Conservation (phyloP, 1,140 invertebrate genomes). For the Drosophila sulfurigaster region DNA sequence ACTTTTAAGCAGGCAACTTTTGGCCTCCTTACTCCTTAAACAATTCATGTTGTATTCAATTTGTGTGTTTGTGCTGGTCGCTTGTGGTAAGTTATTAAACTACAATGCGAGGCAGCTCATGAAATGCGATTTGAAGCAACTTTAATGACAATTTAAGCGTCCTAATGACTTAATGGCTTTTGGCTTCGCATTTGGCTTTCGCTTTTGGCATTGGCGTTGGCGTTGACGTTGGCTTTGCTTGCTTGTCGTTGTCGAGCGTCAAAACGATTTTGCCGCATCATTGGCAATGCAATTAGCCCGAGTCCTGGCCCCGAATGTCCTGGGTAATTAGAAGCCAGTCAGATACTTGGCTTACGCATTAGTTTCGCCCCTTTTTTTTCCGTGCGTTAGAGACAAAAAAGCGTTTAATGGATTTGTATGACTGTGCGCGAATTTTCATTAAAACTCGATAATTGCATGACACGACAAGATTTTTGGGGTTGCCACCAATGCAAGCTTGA, state of each 20-base stretch:
- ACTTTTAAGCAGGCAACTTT: constrained; percentile 28
- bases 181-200: constrained; percentile 9
- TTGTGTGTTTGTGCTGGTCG: constrained; percentile 23
- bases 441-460: constrained; percentile 82
- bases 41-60: constrained; percentile 28
- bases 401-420: constrained; percentile 62
- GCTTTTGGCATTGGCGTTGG: constrained; percentile 5
- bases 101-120: constrained; percentile 26
- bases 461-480: constrained; percentile 64
- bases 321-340: constrained; percentile 64
- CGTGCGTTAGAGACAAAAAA: constrained; percentile 1
- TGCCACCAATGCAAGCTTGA: constrained; percentile 10
- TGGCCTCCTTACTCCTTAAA: background rate
- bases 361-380: background rate
- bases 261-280: constrained; percentile 77
- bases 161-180: constrained; percentile 75
- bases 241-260: constrained; percentile 34
- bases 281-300: constrained; percentile 76
- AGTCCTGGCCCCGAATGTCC: constrained; percentile 38
- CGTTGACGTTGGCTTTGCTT: constrained; percentile 13
- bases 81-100: constrained; percentile 39
- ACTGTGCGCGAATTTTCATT: constrained; percentile 77
- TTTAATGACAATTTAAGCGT: constrained; percentile 70
- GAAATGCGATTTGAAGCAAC: constrained; percentile 34
- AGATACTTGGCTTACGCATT: constrained; percentile 22